Evolutionary conservation across 2,113 vertebrate genomes (phyloP).

Genomic region (Platanista minor): DNA sequence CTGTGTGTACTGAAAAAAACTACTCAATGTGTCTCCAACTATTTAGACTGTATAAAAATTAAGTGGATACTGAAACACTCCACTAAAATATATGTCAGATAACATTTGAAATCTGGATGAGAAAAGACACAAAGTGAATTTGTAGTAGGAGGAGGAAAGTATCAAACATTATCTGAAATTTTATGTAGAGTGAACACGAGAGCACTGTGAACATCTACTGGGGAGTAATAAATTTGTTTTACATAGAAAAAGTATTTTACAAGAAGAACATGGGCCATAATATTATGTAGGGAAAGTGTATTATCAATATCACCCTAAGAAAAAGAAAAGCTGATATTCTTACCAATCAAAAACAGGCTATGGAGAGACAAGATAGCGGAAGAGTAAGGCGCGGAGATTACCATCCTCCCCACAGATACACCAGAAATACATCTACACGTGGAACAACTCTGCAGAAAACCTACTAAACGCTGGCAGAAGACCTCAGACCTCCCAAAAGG

Average conservation of each 20-base stretch:
- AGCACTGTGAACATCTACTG: neutral
- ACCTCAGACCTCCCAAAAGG: too few species aligned
- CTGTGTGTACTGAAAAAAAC: neutral
- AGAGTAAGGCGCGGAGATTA: too few species aligned
- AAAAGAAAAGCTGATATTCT: neutral
- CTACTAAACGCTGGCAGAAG: too few species aligned
- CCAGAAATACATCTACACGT: too few species aligned
- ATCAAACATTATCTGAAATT: conserved; percentile 7
- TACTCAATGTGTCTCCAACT: neutral
- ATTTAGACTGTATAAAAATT: neutral
- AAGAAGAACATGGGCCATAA: neutral
- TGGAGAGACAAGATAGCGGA: too few species aligned
- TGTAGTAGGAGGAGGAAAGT: neutral
- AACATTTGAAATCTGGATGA: neutral
- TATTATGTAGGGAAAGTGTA: neutral
- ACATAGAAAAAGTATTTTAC: neutral
- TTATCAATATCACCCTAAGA: neutral
- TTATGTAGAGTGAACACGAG: neutral
- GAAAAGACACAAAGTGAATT: neutral
- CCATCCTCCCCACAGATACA: too few species aligned
- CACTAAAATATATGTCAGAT: neutral
- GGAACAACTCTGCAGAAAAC: too few species aligned
- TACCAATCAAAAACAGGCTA: neutral
- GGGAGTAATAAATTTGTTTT: neutral
- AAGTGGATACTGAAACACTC: neutral